Base-by-base conservation (phyloP, 2,888 invertebrate genomes). In the Deroplatys truncata region DNA sequence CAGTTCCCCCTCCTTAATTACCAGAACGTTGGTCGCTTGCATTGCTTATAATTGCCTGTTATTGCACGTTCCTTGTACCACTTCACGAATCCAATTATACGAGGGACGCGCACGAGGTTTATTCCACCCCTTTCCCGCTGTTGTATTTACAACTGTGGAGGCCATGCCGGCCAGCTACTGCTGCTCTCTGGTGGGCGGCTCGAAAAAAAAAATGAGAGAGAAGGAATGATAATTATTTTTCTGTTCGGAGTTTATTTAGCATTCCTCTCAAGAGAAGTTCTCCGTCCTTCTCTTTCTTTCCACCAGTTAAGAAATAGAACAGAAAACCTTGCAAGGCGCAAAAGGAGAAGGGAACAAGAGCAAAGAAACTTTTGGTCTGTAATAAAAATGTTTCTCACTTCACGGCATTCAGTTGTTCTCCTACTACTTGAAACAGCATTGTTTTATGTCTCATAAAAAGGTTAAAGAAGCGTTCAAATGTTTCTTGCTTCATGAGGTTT, bases 41-140 rank as follows among this genome's bases (percentile, higher is more conserved):
- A 83, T 83, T 83, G 83, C 31, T 87, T 87, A 87, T 83, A 87
- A 87, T 87, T 87, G 87, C 35, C 83, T 83, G 87, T 31, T 84
- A 35, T 84, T 31, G 84, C 84, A 35, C 43, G 87, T 72, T 72
- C 56, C 56, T 72, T 72, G 56, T 72, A 20, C 56, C 20, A 72
- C 83, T 82, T 87, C 43, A 83, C 16, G 87, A 87, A 87, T 87
- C 87, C 83, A 87, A 87, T 87, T 83, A 87, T 83, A 83, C 20
- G 5, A 72, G 56, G 56, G 56, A 72, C 56, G 20, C 8, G 56
- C 56, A 72, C 5, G 20, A 25, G 56, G 56, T 72, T 72, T 72
- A 72, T 72, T 72, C 25, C 56, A 72, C 56, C 56, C 56, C 20
- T 25, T 20, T 25, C 7, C 20, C 56, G 16, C 56, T 72, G 20